Base-by-base conservation (phyloP, 2,888 invertebrate genomes). In the Cyaniris semiargus region DNA sequence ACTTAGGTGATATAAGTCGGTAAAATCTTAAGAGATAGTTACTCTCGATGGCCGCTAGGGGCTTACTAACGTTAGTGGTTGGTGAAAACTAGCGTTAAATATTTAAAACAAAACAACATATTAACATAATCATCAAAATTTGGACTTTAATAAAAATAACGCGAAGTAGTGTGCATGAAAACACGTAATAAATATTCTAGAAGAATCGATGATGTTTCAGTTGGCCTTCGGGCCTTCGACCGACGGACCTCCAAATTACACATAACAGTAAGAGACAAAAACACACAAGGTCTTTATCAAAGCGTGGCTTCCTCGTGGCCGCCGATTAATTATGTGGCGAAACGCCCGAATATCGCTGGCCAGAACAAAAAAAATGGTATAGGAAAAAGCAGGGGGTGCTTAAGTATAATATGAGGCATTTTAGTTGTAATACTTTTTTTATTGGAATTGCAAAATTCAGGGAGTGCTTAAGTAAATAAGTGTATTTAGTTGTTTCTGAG, bases 221-320 rank as follows among this genome's bases (percentile, higher is more conserved):
- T 34, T 53, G 66, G 53, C 75, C 66, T 78, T 70, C 48, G 77
- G 82, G 85, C 86, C 85, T 86, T 88, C 88, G 90, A 92, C 91
- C 90, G 88, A 85, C 87, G 92, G 93, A 94, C 93, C 94, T 93
- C 91, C 90, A 93, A 94, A 93, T 91, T 92, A 94, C 93, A 93
- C 94, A 94, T 92, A 93, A 92, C 92, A 92, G 90, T 89, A 86
- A 89, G 84, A 86, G 88, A 90, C 88, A 88, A 89, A 90, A 89
- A 89, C 86, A 84, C 83, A 81, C 88, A 87, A 89, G 87, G 88
- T 86, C 76, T 71, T 70, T 70, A 76, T 23, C 66, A 76, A 34
- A 60, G 60, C 34, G 72, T 78, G 48, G 27, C 66, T 80, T 79
- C 60, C 81, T 79, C 74, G 78, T 77, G 78, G 77, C 77, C 60